phyloP scores from a whole-genome alignment of 2,797 vertebrate genomes.

The Peromyscus eremicus region DNA sequence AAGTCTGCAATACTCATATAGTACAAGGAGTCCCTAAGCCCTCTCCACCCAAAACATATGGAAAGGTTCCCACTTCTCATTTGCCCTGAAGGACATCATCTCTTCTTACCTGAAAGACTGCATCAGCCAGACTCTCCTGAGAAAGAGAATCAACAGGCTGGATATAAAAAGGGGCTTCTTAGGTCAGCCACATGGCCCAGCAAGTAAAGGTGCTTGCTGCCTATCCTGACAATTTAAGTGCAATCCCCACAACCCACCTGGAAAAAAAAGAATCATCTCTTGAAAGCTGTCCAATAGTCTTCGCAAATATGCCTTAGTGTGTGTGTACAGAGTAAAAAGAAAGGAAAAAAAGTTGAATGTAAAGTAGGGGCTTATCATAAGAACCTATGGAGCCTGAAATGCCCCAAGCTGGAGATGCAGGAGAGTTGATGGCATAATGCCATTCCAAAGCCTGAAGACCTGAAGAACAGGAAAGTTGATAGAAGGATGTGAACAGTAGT shows the following conservation, averaged over 20 bases:
- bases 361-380: neutral
- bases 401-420: neutral
- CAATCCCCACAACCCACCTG: neutral
- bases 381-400: neutral
- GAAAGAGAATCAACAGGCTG: neutral
- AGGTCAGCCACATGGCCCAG: neutral
- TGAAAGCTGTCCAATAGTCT: neutral
- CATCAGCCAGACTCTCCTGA: neutral
- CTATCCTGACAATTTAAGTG: neutral
- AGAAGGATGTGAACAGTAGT: neutral
- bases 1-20: neutral
- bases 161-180: neutral
- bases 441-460: neutral
- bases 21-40: neutral
- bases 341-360: neutral
- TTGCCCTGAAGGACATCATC: neutral
- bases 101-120: neutral
- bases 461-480: neutral
- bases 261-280: neutral
- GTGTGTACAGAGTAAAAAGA: neutral
- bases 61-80: neutral
- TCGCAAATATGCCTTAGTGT: neutral
- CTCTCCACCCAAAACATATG: neutral
- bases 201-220: neutral
- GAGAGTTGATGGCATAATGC: neutral